These are phyloP conservation scores for Phengaris alcon DNA, from an alignment of 2,888 invertebrate species.

Conservation along the genomic window DNA sequence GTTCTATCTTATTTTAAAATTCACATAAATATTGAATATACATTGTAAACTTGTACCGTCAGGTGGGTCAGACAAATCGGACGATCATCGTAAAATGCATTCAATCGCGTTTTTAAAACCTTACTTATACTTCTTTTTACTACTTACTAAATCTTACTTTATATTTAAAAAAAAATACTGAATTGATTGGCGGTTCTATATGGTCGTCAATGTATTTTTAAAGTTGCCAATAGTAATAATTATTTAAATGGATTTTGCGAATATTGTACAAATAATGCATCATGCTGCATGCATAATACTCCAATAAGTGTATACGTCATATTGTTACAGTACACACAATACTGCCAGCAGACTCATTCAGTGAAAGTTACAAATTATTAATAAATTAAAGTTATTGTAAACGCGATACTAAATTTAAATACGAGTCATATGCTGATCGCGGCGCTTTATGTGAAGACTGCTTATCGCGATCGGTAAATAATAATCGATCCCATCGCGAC, in stretches of 20 bases:
- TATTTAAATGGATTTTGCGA: background rate
- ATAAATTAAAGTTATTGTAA: background rate
- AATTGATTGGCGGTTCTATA: background rate
- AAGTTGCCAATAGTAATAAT: background rate
- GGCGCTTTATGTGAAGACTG: background rate
- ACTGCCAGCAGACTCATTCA: background rate
- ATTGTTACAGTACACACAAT: background rate
- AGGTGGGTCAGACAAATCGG: slow-evolving; percentile 19
- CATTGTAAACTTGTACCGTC: slow-evolving; percentile 21
- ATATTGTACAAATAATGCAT: slow-evolving; percentile 2
- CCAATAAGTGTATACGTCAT: background rate
- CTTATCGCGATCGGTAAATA: background rate
- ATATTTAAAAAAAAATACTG: background rate
- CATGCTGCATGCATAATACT: background rate
- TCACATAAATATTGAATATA: slow-evolving; percentile 19
- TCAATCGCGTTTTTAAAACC: background rate
- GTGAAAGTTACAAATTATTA: background rate
- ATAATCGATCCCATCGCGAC: background rate
- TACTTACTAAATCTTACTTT: background rate
- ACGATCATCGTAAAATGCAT: slow-evolving; percentile 8
- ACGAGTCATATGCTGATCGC: background rate
- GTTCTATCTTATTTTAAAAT: slow-evolving; percentile 18
- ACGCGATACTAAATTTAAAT: slow-evolving; percentile 5
- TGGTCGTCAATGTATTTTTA: slow-evolving; percentile 15
- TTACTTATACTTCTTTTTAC: background rate